Evolutionary conservation across 1,140 invertebrate genomes (phyloP), one percentile per base, ranked within the genome.

Genomic region (Leguminivora glycinivorella): DNA sequence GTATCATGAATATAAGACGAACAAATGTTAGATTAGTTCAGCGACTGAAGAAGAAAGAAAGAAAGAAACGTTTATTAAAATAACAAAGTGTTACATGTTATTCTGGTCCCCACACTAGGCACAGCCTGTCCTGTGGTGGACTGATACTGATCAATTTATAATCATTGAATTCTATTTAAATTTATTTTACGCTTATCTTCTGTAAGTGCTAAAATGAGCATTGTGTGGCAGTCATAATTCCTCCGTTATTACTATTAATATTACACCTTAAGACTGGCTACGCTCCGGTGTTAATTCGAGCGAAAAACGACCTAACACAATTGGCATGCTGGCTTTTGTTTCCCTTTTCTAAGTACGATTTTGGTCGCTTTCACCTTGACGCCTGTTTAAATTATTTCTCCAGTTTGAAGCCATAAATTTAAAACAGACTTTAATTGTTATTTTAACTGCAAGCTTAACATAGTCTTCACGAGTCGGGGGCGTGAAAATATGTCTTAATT

Each of bases 331-430:
- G 71, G 81, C 85, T 83, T 88, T 89, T 88, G 89, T 89, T 89
- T 88, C 82, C 80, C 75, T 72, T 77, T 82, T 78, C 73, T 83
- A 88, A 87, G 83, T 77, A 77, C 79, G 82, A 85, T 88, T 89
- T 88, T 70, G 81, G 75, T 83, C 75, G 84, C 81, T 75, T 81
- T 79, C 81, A 77, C 83, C 83, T 83, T 76, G 79, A 76, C 71
- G 83, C 82, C 78, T 80, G 82, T 83, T 90, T 83, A 86, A 90
- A 89, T 90, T 89, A 91, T 89, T 90, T 89, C 83, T 77, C 82
- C 85, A 85, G 87, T 87, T 90, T 87, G 81, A 78, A 87, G 88
- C 89, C 89, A 87, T 91, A 91, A 91, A 91, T 91, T 90, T 90
- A 74, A 80, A 71, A 74, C 78, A 79, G 88, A 91, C 88, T 90